These are phyloP conservation scores for Musca domestica DNA, from an alignment of 1,140 invertebrate species.

Conservation along the genomic window DNA sequence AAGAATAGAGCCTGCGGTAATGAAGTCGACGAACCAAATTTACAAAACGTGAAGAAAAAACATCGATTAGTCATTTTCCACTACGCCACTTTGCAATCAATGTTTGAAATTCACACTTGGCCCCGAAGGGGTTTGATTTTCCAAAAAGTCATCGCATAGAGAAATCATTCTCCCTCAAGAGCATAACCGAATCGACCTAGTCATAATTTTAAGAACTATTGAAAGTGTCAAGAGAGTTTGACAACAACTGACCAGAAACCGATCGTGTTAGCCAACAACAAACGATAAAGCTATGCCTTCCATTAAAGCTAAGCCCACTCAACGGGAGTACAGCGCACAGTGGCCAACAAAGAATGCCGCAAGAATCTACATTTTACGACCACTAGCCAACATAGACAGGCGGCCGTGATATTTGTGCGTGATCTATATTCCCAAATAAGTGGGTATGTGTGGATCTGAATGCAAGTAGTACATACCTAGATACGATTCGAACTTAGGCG, in stretches of 20 bases:
- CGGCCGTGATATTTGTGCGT: too few species aligned
- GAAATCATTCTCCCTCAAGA: background rate
- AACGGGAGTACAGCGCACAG: too few species aligned
- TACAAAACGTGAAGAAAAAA: background rate
- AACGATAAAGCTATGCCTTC: too few species aligned
- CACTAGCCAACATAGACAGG: too few species aligned
- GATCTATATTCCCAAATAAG: too few species aligned
- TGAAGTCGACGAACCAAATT: background rate
- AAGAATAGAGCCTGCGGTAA: constrained; percentile 17
- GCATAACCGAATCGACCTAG: background rate
- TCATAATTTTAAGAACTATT: background rate
- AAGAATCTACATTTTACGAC: too few species aligned
- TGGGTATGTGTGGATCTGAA: too few species aligned
- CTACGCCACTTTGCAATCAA: background rate
- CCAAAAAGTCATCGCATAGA: background rate
- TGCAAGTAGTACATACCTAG: too few species aligned
- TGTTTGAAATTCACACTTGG: background rate
- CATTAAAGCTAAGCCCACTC: too few species aligned
- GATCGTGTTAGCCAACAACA: too few species aligned
- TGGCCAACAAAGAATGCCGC: too few species aligned
- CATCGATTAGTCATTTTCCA: background rate
- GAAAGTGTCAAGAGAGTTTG: background rate
- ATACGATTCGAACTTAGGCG: background rate
- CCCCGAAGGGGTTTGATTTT: background rate
- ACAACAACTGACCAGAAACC: background rate